Evolutionary conservation across 30 jellyfish, hydroid and myxozoan species (phyloP), one percentile per base, ranked within the genome.

Genomic region (Hydractinia symbiolongicarpus): DNA sequence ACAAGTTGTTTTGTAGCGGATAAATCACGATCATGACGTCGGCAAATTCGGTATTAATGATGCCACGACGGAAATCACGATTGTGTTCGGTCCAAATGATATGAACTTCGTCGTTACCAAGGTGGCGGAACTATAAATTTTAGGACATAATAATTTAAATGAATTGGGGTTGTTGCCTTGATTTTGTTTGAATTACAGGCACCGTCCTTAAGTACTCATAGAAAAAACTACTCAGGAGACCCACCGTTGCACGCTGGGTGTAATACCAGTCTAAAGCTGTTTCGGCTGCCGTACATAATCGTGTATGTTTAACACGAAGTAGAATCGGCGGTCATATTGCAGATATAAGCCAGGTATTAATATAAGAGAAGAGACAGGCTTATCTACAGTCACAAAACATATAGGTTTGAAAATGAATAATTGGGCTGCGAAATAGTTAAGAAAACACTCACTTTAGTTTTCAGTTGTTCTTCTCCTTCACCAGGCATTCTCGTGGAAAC

Each of bases 41-140:
- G 11, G 96, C 99, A 72, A 94, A 94, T 82, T 94, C 97, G 81
- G 97, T 94, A 57, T 89, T 89, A 78, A 94, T 79, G 11, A 94
- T 94, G 15, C 99, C 99, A 53, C 99, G 84, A 58, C 99, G 94
- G 67, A 94, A 94, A 66, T 89, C 97, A 2, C 99, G 86, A 5
- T 80, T 56, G 79, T 94, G 96, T 86, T 94, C 99, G 5, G 97
- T 88, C 99, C 99, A 94, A 0, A 94, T 90, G 70, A 94, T 94
- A 84, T 94, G 99, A 50, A 94, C 94, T 79, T 94, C 99, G 67
- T 94, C 99, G 73, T 94, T 94, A 6, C 99, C 99, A 85, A 94
- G 99, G 78, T 94, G 99, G 52, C 99, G 95, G 13, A 94, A 79
- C 99, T 94, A 78, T 4, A 74, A 30, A 64, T 16, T n/a, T 7